Base-by-base conservation (phyloP, 1,140 invertebrate genomes). In the Asobara japonica region DNA sequence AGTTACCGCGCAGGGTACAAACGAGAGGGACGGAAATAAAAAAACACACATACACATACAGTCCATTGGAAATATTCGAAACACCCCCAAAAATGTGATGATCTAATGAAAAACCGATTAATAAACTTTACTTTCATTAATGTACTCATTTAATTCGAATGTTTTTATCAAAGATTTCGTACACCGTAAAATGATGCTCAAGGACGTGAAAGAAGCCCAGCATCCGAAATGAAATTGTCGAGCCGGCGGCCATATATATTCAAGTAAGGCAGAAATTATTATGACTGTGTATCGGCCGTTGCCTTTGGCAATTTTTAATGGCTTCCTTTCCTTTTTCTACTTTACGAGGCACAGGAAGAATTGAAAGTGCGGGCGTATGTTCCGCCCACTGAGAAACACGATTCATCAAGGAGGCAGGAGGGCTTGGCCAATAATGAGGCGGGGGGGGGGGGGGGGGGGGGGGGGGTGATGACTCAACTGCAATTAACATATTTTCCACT, bases 331-430 rank as follows among this genome's bases (percentile, higher is more conserved):
- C 25, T 41, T n/a, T 41, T 41, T 25, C 33, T 25, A 27, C 22
- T 56, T 56, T 56, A 56, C 25, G 51, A 56, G 2, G 20, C 51
- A 56, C 36, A 48, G 72, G 71, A 71, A 69, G 71, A 67, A 77
- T 60, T 16, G 11, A 71, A 75, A 74, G 65, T 70, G 75, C 69
- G 73, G 71, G 71, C 69, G 71, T 56, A 56, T 71, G 73, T 62
- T 75, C 67, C 71, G 71, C 71, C 73, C 73, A 73, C 66, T 68
- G 64, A 16, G 60, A 22, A 67, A 71, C 65, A 30, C n/a, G n/a
- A 60, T 11, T 30, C 60, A 77, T 61, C 76, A 74, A 75, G 73
- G 61, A 30, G 65, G 25, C 56, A 76, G 45, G 25, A 66, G 13
- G 16, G 13, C n/a, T n/a, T n/a, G n/a, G n/a, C n/a, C n/a, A n/a